phyloP scores from a whole-genome alignment of 2,113 vertebrate genomes.

The Dolichotis patagonum region DNA sequence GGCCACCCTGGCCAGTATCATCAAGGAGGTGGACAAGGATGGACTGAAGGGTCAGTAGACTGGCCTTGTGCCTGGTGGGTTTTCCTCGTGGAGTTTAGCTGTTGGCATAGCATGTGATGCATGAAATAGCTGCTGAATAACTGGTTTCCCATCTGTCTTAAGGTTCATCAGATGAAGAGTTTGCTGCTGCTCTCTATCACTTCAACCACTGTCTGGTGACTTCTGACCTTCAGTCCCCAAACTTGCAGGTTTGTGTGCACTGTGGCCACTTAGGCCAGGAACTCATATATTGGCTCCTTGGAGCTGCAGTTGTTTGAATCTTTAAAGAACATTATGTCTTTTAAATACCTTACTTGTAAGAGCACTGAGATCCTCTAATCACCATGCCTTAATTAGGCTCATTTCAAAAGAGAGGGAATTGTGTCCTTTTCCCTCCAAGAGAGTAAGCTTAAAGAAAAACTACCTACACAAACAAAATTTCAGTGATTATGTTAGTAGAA shows the following conservation, averaged over 20 bases:
- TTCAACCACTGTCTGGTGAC: slow-evolving; percentile 99
- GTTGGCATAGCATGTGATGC: not conserved
- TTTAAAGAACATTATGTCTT: not conserved
- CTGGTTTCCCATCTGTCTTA: not conserved
- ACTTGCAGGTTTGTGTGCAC: slow-evolving; percentile 90
- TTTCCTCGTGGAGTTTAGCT: not conserved
- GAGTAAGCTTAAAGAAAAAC: not conserved
- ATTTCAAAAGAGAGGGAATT: not conserved
- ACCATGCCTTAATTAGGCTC: not conserved
- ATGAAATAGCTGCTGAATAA: not conserved
- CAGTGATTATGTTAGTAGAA: not conserved
- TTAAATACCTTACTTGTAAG: not conserved
- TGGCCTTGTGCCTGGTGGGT: not conserved
- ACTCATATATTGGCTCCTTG: accelerated
- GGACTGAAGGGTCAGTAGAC: slow-evolving; percentile 92
- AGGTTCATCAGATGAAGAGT: slow-evolving; percentile 98
- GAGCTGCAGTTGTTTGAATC: not conserved
- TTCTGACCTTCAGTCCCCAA: slow-evolving; percentile 97
- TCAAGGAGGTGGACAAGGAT: slow-evolving; percentile 99
- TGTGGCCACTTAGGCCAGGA: accelerated
- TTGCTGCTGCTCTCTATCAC: slow-evolving; percentile 96
- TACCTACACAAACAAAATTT: not conserved
- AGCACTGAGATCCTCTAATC: not conserved
- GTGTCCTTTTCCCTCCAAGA: not conserved
- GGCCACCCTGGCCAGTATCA: slow-evolving; percentile 97